Conservation (phyloP, 2,113 vertebrate genomes). For the Indicator indicator region DNA sequence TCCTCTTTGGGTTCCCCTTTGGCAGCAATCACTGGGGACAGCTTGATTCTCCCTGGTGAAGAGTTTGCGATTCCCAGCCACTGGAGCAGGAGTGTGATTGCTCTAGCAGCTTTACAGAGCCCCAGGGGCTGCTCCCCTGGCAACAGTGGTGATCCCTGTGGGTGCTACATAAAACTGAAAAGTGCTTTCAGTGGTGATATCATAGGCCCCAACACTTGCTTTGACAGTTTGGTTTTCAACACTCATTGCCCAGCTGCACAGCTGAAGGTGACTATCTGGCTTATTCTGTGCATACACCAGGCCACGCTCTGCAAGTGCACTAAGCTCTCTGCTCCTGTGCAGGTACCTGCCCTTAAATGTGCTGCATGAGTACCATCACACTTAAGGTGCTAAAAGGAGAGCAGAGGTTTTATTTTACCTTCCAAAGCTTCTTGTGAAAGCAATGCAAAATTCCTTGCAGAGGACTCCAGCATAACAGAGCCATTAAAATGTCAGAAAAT, state of each 20-base stretch:
- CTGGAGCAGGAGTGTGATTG: background rate
- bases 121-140: background rate
- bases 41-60: background rate
- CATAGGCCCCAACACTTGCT: background rate
- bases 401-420: background rate
- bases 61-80: fast-evolving
- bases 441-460: background rate
- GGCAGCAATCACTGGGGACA: background rate
- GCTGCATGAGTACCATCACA: background rate
- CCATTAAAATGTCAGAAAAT: background rate
- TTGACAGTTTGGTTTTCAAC: background rate
- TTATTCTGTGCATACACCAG: background rate
- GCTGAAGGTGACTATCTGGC: fast-evolving
- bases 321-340: background rate
- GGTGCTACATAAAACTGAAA: background rate
- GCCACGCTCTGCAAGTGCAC: background rate
- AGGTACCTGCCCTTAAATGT: background rate
- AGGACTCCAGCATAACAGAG: background rate
- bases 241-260: background rate
- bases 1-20: background rate
- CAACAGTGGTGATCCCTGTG: fast-evolving
- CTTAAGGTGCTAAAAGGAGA: background rate
- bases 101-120: background rate
- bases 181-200: background rate
- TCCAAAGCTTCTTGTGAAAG: background rate